Evolutionary conservation across 2,797 vertebrate species (phyloP), one percentile per base, ranked within the genome.

Genomic region (Hypotaenidia philippensis): DNA sequence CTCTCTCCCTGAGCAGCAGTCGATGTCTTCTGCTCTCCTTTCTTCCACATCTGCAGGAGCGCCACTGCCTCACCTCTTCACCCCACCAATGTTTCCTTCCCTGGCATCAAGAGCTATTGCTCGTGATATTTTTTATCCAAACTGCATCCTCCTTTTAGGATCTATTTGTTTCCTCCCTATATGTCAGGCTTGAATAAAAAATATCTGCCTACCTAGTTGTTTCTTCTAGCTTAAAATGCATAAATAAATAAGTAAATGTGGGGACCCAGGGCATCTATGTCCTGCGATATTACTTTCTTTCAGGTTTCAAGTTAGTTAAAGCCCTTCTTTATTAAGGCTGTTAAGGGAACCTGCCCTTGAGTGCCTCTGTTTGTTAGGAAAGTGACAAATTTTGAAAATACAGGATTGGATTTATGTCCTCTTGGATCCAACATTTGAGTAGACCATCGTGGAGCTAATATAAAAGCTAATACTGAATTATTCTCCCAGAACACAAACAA

Each of bases 111-210:
- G 21, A 16, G 22, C 5, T 65, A 3, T 0, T 59, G 26, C 31
- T 85, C 14, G 15, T 0, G 0, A 10, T 1, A 1, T 19, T 13
- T 49, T 45, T 49, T 34, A 69, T 31, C 11, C 6, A 8, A 82
- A 69, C 20, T 15, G 14, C 63, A 2, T 41, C 80, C 47, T 56
- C 21, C 49, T 15, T 61, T 69, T 19, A 53, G 31, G 23, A 27
- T 53, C 36, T 89, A 4, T n/a, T 26, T 1, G 0, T n/a, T 80
- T 55, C 5, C 34, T 52, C 3, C 31, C 6, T 53, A 0, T 41
- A 75, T 64, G 6, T 56, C 53, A 53, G 5, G 32, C 15, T 14
- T 6, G 22, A 78, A 38, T 29, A 16, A 47, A 89, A 89, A 56
- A 26, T 9, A 56, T 11, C 60, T 57, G 22, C 19, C 34, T 26